Base-by-base conservation (phyloP, 2,888 invertebrate genomes). In the Synanthedon formicaeformis region DNA sequence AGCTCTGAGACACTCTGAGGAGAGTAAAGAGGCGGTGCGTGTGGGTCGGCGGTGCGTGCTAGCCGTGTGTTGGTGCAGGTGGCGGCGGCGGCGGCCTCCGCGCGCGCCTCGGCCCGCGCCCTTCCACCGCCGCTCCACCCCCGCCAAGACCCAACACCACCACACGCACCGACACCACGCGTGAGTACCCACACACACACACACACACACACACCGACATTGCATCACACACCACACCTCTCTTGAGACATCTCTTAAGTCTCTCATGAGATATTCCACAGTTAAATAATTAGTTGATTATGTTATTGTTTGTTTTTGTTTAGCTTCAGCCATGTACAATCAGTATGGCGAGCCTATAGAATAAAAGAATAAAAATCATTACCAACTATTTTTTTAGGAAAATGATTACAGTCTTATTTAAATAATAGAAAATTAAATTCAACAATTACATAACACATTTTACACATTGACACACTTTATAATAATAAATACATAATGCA, bases 61-160 rank as follows among this genome's bases (percentile, higher is more conserved):
- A 63, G 67, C 65, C 60, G 63, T 67, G 68, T 67, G 74, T 79
- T 58, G 73, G 75, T 67, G 81, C 81, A 80, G 83, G 77, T 80
- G 78, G 85, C 78, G 88, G 77, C 77, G 83, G 73, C 81, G 84
- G 67, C 81, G 85, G 57, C 61, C 66, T 60, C 55, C 54, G 72
- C 78, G 76, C 67, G 67, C 80, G 65, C 81, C 88, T 54, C 84
- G 89, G 63, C 81, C 87, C 60, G 90, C 90, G 93, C 81, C 88
- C 89, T 77, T 87, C 82, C 83, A 81, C 78, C 84, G 81, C 65
- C 79, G 78, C 70, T 51, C 79, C 90, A 60, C 69, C 74, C 60
- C 88, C 88, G 12, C 60, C 52, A 52, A 53, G 50, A 93, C 54
- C 87, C 92, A 72, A 90, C 91, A 50, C 90, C 56, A 69, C 73